A percentile compares a stretch with the other conserved stretches of the same genome.
phyloP scores from a whole-genome alignment of 2,888 invertebrate genomes.

The Alloplasta piceator region DNA sequence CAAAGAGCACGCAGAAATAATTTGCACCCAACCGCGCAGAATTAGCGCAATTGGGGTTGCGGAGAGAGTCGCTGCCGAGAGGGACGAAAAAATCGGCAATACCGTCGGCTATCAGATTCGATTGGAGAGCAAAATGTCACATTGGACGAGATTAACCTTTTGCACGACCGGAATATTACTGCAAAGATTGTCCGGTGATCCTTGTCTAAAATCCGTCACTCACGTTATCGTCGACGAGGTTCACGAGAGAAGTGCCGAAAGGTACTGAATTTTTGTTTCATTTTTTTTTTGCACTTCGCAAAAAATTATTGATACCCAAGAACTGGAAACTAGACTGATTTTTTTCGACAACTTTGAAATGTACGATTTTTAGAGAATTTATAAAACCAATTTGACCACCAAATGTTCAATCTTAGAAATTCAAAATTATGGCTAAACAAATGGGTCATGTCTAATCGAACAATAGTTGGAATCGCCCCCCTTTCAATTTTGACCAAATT shows the following conservation, averaged over 20 bases:
- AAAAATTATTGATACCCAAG: too few species aligned
- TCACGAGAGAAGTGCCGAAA: slow-evolving; percentile 95
- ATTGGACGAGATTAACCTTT: slow-evolving; percentile 92
- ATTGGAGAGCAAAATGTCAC: slow-evolving; percentile 90
- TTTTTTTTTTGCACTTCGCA: slow-evolving; percentile 1
- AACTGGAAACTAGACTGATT: too few species aligned
- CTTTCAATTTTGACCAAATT: too few species aligned
- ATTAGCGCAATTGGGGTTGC: slow-evolving; percentile 97
- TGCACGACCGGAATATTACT: slow-evolving; percentile 97
- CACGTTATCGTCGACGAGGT: slow-evolving; percentile 96
- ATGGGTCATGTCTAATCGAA: too few species aligned
- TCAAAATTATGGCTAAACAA: too few species aligned
- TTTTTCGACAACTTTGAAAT: too few species aligned
- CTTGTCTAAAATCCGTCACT: slow-evolving; percentile 89
- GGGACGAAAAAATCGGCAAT: slow-evolving; percentile 91
- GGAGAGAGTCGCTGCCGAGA: slow-evolving; percentile 94
- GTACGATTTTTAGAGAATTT: too few species aligned
- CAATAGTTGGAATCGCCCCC: too few species aligned
- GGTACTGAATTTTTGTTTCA: slow-evolving; percentile 83
- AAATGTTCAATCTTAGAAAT: too few species aligned
- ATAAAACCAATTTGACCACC: too few species aligned
- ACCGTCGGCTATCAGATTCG: slow-evolving; percentile 90
- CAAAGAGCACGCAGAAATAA: slow-evolving; percentile 90
- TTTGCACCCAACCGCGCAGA: slow-evolving; percentile 96
- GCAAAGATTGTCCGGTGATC: slow-evolving; percentile 92